Percentiles rank a stretch among this genome's conserved stretches.
Evolutionary conservation across 2,888 invertebrate genomes (phyloP).

Genomic region (Eugnorisma glareosa): DNA sequence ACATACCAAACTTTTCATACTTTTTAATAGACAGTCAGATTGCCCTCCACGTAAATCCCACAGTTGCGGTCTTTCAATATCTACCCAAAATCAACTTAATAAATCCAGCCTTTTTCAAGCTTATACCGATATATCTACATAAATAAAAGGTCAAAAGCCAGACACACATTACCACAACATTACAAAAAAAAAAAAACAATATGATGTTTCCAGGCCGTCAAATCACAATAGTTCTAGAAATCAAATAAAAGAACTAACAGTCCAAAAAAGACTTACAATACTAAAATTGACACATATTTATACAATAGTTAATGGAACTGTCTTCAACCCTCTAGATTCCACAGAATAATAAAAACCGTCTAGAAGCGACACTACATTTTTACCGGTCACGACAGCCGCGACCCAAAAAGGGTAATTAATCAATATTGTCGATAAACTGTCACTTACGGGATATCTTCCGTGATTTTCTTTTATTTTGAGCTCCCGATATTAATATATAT

Average conservation of each 20-base stretch:
- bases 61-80: not conserved
- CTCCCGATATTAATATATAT: too few relatives aligned
- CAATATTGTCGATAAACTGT: too few relatives aligned
- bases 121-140: not conserved
- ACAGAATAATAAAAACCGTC: not conserved
- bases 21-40: not conserved
- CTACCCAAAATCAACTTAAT: not conserved
- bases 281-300: conserved; percentile 21
- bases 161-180: conserved; percentile 9
- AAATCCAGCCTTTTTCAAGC: not conserved
- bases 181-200: conserved; percentile 5
- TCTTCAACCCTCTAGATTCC: conserved; percentile 1
- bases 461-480: too few relatives aligned
- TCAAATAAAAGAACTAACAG: conserved; percentile 24
- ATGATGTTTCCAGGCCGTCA: not conserved
- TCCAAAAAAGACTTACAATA: not conserved
- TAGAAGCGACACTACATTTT: not conserved
- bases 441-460: too few relatives aligned
- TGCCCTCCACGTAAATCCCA: not conserved
- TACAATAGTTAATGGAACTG: conserved; percentile 48
- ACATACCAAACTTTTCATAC: too few relatives aligned
- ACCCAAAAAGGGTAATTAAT: too few relatives aligned
- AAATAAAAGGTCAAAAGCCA: conserved; percentile 15
- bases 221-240: conserved; percentile 15
- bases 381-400: too few relatives aligned